Evolutionary conservation across 2,888 invertebrate genomes (phyloP), one percentile per base, ranked within the genome.

Genomic region (Sinohyriopsis cumingii): DNA sequence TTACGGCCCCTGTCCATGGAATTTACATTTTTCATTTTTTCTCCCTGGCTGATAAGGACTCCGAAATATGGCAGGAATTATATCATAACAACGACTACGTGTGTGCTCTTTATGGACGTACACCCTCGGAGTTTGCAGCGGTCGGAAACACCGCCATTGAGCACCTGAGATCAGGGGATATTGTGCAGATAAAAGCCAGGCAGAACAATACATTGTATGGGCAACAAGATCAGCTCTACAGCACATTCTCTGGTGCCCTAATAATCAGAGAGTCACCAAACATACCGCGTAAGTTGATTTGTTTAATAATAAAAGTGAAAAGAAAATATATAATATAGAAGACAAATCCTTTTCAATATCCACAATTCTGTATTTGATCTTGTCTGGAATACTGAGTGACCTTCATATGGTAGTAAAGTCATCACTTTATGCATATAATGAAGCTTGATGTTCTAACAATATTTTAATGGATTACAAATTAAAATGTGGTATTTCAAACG

Each of bases 91-190:
- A 57, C 22, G 45, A 77, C 4, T 73, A 70, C 55, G 67, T 79
- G 18, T 76, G 70, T 20, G 72, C 77, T 3, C 63, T 76, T 3
- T 79, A 71, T 57, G 76, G 66, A 1, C 59, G 64, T 20, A 74
- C 73, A 0, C 65, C 72, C 33, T 59, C 65, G 24, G 77, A 71
- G 25, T 75, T 71, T 55, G 71, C 75, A 15, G 74, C 76, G 33
- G 77, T 77, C n/a, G 79, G 79, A 15, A 79, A 79, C 57, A 73
- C 73, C 5, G 79, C 73, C 12, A 53, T 79, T 0, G 57, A 77
- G 4, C 69, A 76, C 63, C 67, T 79, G 6, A 63, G 62, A 18
- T 22, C 45, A 0, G 70, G 68, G 1, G 79, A 79, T 59, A 65
- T 55, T 18, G 65, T 79, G 2, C 54, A 60, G 24, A 68, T 77